Evolutionary conservation across 37 sponge, comb jelly and placozoan genomes (phyloP).

Genomic region (Halisarca cf. caerulea): DNA sequence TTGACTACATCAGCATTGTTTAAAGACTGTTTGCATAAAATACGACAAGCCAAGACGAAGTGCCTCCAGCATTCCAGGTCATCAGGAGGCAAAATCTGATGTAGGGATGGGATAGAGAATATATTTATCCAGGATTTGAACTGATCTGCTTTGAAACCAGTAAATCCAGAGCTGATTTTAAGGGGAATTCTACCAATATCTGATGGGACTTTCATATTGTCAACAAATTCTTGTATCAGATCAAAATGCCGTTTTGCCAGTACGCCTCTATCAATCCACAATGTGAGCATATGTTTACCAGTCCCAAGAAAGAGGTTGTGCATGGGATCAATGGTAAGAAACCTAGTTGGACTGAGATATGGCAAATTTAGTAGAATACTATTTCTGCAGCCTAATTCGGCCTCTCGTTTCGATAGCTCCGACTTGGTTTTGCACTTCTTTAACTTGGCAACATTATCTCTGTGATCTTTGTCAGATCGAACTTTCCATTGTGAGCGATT

Average conservation of each 20-base stretch:
- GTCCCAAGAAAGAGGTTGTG: constrained; percentile 51
- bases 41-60: too few relatives aligned
- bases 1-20: too few relatives aligned
- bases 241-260: constrained; percentile 26
- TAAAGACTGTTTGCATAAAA: too few relatives aligned
- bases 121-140: too few relatives aligned
- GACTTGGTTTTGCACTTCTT: not conserved
- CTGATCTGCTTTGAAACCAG: too few relatives aligned
- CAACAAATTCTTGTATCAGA: not conserved
- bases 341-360: constrained; percentile 37
- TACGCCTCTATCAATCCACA: too few relatives aligned
- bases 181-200: too few relatives aligned
- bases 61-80: too few relatives aligned
- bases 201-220: too few relatives aligned
- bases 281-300: constrained; percentile 43
- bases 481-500: constrained; percentile 24
- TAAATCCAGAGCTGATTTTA: too few relatives aligned
- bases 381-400: constrained; percentile 29
- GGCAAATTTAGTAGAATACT: constrained; percentile 31
- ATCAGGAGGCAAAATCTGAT: too few relatives aligned
- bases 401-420: not conserved
- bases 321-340: constrained; percentile 59
- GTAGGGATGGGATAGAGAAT: too few relatives aligned
- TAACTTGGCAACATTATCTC: not conserved
- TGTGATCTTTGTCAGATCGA: constrained; percentile 9